A percentile compares a stretch with the other conserved stretches of the same genome.
Evolutionary conservation across 2,888 invertebrate species (phyloP).

Genomic region (Leucophora obtusa): DNA sequence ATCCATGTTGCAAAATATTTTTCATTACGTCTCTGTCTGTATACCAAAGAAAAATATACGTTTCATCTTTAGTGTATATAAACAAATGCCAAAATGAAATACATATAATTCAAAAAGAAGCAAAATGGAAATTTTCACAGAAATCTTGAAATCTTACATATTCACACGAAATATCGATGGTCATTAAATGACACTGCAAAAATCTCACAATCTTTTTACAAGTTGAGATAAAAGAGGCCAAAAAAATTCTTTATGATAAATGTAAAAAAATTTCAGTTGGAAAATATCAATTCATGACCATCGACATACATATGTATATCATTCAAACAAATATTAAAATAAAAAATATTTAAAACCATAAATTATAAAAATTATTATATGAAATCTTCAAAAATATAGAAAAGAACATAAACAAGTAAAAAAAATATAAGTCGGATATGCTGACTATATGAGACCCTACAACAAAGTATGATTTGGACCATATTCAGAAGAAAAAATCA

Average conservation of each 20-base stretch:
- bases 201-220: too few species aligned
- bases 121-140: slow-evolving; percentile 47
- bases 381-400: slow-evolving; percentile 10
- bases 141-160: neutral
- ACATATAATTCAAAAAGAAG: slow-evolving; percentile 18
- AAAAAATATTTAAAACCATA: slow-evolving; percentile 6
- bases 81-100: slow-evolving; percentile 46
- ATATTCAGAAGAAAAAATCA: too few species aligned
- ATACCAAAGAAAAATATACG: neutral
- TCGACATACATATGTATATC: too few species aligned
- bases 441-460: too few species aligned
- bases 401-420: neutral
- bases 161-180: neutral
- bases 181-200: too few species aligned
- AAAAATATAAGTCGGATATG: too few species aligned
- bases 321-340: neutral
- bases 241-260: too few species aligned
- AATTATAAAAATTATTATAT: slow-evolving; percentile 14
- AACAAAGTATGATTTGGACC: too few species aligned
- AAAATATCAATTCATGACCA: too few species aligned
- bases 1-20: neutral
- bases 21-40: slow-evolving; percentile 10
- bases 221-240: too few species aligned
- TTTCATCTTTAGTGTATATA: slow-evolving; percentile 23
- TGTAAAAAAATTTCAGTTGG: too few species aligned